Conservation (phyloP, 2,113 vertebrate species). For the Brachypteracias leptosomus region DNA sequence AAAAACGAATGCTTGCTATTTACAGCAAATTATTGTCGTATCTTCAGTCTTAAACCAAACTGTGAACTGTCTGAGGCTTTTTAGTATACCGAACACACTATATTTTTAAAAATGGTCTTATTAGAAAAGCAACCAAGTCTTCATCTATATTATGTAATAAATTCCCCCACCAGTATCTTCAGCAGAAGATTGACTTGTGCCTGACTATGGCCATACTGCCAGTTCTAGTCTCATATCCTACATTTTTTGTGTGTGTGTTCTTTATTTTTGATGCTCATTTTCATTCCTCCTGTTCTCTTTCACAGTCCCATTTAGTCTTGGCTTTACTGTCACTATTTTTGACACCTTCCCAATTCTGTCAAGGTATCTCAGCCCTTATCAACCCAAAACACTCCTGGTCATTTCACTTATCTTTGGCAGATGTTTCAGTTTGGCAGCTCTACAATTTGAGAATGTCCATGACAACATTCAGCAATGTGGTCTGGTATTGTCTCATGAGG, state of each 20-base stretch:
- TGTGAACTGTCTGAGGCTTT: not conserved
- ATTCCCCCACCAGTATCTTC: not conserved
- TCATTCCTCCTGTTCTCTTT: not conserved
- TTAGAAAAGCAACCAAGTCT: not conserved
- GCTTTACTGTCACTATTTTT: not conserved
- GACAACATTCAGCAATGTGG: not conserved
- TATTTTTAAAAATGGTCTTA: not conserved
- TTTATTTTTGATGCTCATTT: not conserved
- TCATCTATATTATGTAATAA: not conserved
- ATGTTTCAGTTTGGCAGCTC: not conserved
- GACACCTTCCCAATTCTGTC: not conserved
- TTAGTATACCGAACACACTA: not conserved
- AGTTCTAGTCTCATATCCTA: not conserved
- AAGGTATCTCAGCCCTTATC: not conserved
- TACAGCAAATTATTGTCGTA: not conserved
- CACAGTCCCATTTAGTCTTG: not conserved
- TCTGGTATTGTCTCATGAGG: not conserved
- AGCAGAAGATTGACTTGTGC: not conserved
- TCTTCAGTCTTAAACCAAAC: not conserved
- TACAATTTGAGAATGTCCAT: not conserved
- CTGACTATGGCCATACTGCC: not conserved
- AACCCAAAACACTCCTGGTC: not conserved
- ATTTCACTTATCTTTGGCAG: not conserved
- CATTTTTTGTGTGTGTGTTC: not conserved
- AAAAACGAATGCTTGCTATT: not conserved